phyloP scores from a whole-genome alignment of 1,140 invertebrate species.

The Galleria mellonella region DNA sequence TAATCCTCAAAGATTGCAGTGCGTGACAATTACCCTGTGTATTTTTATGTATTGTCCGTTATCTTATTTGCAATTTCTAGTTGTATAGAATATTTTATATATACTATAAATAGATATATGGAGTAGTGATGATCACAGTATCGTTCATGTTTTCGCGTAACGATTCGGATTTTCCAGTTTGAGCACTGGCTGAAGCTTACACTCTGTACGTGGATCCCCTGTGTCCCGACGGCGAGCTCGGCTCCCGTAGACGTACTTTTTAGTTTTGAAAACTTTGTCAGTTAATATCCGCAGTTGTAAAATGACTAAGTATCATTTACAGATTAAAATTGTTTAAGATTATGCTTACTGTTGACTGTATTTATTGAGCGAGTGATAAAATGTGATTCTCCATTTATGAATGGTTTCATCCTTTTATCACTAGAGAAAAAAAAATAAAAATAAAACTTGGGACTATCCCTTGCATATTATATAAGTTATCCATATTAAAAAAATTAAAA shows the following conservation, averaged over 20 bases:
- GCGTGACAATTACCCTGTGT: too few species aligned
- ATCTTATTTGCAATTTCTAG: too few species aligned
- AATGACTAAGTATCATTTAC: conserved; percentile 65
- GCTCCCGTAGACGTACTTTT: conserved; percentile 26
- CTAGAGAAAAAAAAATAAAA: conserved; percentile 58
- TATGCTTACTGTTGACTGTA: conserved; percentile 73
- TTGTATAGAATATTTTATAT: too few species aligned
- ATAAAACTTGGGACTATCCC: conserved; percentile 61
- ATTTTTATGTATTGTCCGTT: too few species aligned
- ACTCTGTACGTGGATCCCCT: conserved; percentile 5
- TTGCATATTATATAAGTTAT: conserved; percentile 73
- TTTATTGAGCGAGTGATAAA: conserved; percentile 70
- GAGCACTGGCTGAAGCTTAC: too few species aligned
- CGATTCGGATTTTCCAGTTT: too few species aligned
- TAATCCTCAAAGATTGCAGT: too few species aligned
- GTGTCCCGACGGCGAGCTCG: conserved; percentile 6
- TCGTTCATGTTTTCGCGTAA: too few species aligned
- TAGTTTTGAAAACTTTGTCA: conserved; percentile 42
- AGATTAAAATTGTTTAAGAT: conserved; percentile 65
- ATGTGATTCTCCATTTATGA: conserved; percentile 69
- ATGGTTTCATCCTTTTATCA: conserved; percentile 70
- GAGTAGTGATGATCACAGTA: too few species aligned
- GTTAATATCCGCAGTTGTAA: conserved; percentile 42
- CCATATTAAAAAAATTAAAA: conserved; percentile 72
- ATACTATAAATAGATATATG: too few species aligned